phyloP scores from a whole-genome alignment of 2,888 invertebrate genomes.

The Belgica antarctica region DNA sequence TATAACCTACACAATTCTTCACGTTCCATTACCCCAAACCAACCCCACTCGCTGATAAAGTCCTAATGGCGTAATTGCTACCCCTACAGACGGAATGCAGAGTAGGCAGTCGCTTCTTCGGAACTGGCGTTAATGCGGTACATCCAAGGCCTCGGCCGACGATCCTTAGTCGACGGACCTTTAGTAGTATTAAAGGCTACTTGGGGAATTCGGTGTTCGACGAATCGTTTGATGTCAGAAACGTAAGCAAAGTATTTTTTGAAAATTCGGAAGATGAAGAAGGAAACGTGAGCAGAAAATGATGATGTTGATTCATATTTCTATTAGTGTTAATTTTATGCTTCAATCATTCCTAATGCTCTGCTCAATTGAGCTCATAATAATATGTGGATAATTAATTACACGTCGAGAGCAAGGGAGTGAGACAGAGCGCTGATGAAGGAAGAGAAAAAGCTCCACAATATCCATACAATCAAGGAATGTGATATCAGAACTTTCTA shows the following conservation, averaged over 20 bases:
- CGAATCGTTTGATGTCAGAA: not conserved
- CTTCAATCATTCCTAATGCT: constrained; percentile 35
- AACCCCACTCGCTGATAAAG: no score
- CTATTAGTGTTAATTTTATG: constrained; percentile 39
- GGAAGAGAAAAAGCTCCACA: constrained; percentile 11
- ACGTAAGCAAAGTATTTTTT: not conserved
- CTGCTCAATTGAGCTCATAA: constrained; percentile 42
- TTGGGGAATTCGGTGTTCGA: not conserved
- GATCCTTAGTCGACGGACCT: not conserved
- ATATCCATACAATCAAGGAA: constrained; percentile 43
- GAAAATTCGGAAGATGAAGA: not conserved
- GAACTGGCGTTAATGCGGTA: not conserved
- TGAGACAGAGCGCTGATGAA: not conserved
- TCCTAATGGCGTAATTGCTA: no score
- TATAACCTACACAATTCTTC: no score
- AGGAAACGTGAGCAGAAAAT: not conserved
- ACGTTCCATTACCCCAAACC: no score
- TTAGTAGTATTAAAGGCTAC: not conserved
- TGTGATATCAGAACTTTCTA: constrained; percentile 43
- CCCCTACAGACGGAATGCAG: no score
- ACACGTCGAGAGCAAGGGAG: not conserved
- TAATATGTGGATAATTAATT: constrained; percentile 41
- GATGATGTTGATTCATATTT: constrained; percentile 35
- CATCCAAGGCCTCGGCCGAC: not conserved
- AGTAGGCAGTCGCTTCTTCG: no score